A percentile compares a stretch with the other conserved stretches of the same genome.
phyloP scores from a whole-genome alignment of 2,797 vertebrate genomes.

The Clarias laeviceps region DNA sequence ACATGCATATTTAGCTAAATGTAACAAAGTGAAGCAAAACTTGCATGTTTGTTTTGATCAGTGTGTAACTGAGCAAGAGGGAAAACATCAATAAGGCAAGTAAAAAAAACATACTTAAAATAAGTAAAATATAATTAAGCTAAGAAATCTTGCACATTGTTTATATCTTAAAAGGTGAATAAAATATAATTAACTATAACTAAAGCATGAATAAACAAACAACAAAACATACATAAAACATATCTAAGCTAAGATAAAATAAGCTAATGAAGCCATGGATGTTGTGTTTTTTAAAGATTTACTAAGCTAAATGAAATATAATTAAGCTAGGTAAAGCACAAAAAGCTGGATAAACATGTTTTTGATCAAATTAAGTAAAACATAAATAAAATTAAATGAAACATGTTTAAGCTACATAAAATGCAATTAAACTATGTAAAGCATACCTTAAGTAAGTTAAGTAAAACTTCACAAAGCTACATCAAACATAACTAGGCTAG shows the following conservation, averaged over 20 bases:
- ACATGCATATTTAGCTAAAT: not conserved
- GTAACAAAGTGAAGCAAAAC: not conserved
- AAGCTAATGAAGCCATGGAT: not conserved
- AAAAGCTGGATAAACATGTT: not conserved
- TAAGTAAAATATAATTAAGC: not conserved
- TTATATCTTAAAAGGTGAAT: not conserved
- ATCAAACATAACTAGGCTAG: not conserved
- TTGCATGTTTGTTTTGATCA: not conserved
- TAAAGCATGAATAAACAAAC: not conserved
- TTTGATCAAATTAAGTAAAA: not conserved
- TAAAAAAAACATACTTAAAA: not conserved
- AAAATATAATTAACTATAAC: not conserved
- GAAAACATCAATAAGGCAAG: not conserved
- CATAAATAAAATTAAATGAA: too few relatives aligned
- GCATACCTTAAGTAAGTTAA: not conserved
- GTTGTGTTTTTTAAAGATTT: not conserved
- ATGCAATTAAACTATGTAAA: not conserved
- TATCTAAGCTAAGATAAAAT: not conserved
- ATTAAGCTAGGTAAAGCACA: not conserved
- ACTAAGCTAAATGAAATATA: not conserved
- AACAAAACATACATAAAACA: not conserved
- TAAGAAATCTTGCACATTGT: too few relatives aligned
- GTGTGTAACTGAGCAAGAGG: too few relatives aligned
- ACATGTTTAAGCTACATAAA: not conserved
- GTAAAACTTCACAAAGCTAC: not conserved